A percentile compares a stretch with the other conserved stretches of the same genome.
Conservation (phyloP, 2,797 vertebrate species). For the Melopsittacus undulatus region DNA sequence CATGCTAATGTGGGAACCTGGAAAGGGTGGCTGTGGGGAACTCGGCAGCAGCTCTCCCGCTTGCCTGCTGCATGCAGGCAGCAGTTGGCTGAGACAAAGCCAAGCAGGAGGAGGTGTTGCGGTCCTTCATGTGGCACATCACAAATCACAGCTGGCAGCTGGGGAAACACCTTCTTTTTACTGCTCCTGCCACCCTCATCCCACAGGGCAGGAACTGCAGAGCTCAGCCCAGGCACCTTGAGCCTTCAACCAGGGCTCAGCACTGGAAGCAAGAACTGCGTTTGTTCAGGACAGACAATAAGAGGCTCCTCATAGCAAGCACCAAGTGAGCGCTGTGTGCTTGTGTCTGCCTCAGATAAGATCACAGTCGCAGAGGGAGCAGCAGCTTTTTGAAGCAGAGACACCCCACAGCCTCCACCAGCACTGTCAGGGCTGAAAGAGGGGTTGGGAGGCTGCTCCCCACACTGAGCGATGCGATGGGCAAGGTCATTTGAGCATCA, state of each 20-base stretch:
- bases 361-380: not conserved
- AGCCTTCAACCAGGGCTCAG: not conserved
- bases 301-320: not conserved
- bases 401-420: not conserved
- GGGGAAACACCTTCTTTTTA: not conserved
- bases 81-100: slow-evolving; percentile 4
- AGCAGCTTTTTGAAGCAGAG: not conserved
- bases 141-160: not conserved
- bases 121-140: not conserved
- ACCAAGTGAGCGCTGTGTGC: not conserved
- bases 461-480: rapidly evolving
- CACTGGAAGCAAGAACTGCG: rapidly evolving
- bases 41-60: not conserved
- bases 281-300: not conserved
- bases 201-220: not conserved
- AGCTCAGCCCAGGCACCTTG: not conserved
- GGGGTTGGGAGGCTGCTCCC: not conserved
- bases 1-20: not conserved
- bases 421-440: not conserved
- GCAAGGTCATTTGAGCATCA: not conserved
- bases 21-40: slow-evolving; percentile 1
- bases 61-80: not conserved
- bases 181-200: not conserved
- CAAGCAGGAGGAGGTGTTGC: not conserved
- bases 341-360: not conserved